Evolutionary conservation across 1,140 invertebrate species (phyloP).

Genomic region (Archegozetes longisetosus): DNA sequence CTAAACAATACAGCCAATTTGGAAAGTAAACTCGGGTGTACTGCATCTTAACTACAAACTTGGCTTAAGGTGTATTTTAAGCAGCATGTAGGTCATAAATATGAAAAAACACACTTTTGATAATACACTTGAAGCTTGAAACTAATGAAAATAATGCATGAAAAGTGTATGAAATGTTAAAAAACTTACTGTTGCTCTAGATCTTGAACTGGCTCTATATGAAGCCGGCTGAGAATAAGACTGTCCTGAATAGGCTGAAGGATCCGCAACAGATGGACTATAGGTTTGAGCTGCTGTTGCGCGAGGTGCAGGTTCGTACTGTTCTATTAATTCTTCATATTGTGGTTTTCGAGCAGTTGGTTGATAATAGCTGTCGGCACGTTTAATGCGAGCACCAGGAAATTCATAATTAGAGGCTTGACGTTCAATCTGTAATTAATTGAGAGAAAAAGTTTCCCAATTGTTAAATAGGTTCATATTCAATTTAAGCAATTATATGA

Average conservation of each 20-base stretch:
- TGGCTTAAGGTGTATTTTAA: too few species aligned
- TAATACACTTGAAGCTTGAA: too few species aligned
- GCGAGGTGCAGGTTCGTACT: not conserved
- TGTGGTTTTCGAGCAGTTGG: not conserved
- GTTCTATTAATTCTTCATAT: slow-evolving; percentile 8
- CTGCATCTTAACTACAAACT: too few species aligned
- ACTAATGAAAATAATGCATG: too few species aligned
- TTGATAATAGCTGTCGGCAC: too few species aligned
- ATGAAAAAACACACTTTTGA: too few species aligned
- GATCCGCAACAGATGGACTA: slow-evolving; percentile 2
- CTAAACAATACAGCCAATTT: too few species aligned
- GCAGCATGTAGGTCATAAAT: too few species aligned
- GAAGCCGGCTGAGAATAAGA: not conserved
- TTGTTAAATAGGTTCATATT: not conserved
- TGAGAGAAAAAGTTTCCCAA: not conserved
- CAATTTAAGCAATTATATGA: not conserved
- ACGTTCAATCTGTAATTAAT: not conserved
- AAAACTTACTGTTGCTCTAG: not conserved
- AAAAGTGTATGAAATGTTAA: too few species aligned
- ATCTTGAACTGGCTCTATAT: not conserved
- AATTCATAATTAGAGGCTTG: not conserved
- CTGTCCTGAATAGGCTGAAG: not conserved
- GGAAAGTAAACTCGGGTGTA: too few species aligned
- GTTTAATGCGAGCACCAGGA: too few species aligned
- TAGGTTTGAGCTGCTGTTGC: slow-evolving; percentile 6